Conservation (phyloP, 2,113 vertebrate genomes). For the Bettongia penicillata region DNA sequence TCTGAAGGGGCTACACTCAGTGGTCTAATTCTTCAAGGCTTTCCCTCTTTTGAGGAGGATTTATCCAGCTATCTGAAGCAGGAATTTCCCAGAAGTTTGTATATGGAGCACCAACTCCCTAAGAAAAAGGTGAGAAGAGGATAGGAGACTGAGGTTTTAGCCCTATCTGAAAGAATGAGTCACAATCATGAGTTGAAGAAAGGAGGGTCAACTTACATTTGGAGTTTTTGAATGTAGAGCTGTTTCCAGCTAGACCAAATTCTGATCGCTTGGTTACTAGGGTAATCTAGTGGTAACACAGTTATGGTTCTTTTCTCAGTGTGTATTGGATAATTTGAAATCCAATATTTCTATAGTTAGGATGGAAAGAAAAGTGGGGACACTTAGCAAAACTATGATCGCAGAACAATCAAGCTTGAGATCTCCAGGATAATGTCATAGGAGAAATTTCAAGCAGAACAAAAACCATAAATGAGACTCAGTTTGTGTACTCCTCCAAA, state of each 20-base stretch:
- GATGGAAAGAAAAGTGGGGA: not conserved
- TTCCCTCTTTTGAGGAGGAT: not conserved
- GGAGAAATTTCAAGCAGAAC: conserved; percentile 40
- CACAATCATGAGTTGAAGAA: not conserved
- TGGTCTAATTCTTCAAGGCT: not conserved
- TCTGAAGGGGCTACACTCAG: not conserved
- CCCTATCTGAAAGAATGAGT: not conserved
- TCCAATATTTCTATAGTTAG: not conserved
- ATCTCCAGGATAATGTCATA: not conserved
- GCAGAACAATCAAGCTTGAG: not conserved
- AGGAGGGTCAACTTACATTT: not conserved
- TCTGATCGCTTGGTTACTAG: not conserved
- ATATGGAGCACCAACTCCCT: not conserved
- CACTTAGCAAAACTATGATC: not conserved
- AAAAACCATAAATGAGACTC: conserved; percentile 47
- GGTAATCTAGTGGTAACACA: not conserved
- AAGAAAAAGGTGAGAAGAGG: not conserved
- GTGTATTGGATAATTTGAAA: not conserved
- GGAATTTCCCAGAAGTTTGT: not conserved
- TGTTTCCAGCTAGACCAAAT: not conserved
- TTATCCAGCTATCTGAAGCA: not conserved
- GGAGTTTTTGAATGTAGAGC: not conserved
- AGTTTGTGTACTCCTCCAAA: conserved; percentile 54
- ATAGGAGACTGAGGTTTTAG: not conserved
- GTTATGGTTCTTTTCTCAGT: not conserved